Evolutionary conservation across 2,113 vertebrate species (phyloP), one percentile per base, ranked within the genome.

Genomic region (Todiramphus chloris): DNA sequence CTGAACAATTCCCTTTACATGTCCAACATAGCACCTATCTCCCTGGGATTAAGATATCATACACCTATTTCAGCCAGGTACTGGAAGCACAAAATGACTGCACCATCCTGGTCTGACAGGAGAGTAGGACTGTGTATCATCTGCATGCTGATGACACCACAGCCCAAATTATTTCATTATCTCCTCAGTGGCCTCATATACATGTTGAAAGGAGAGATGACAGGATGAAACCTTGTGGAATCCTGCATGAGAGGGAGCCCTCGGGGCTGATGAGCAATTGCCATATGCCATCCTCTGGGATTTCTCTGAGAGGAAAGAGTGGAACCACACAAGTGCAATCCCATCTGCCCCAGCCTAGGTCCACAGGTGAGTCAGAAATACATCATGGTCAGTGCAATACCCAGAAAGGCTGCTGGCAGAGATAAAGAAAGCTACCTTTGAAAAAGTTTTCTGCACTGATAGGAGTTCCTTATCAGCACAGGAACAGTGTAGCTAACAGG

Each of bases 81-180:
- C 51, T 92, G 88, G 83, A 93, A 91, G 83, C 33, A 14, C 90
- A 80, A 84, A 86, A 80, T 63, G 55, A 69, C 53, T 78, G 72
- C 94, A 90, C 93, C 66, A 63, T 87, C 93, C 94, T 96, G 92
- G 88, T 77, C 94, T 96, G 94, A 93, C n/a, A 27, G 31, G 55
- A 93, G 56, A 95, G 33, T 78, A 96, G 94, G 89, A 85, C 96
- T 96, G 96, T 93, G 87, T 90, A 95, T 94, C 96, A 91, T 90
- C 95, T 93, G 62, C 0, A 13, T 83, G 67, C 87, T 8, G 2
- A 94, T 97, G 94, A 94, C 95, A 94, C 94, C 96, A 84, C 95
- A 96, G 97, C 96, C 96, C 97, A 97, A 97, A 97, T 91, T 96
- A 93, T 97, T 96, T 97, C 97, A 72, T 97, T 97, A 97, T 97